Evolutionary conservation across 1,140 invertebrate species (phyloP).

Genomic region (Tetramorium parvispinum): DNA sequence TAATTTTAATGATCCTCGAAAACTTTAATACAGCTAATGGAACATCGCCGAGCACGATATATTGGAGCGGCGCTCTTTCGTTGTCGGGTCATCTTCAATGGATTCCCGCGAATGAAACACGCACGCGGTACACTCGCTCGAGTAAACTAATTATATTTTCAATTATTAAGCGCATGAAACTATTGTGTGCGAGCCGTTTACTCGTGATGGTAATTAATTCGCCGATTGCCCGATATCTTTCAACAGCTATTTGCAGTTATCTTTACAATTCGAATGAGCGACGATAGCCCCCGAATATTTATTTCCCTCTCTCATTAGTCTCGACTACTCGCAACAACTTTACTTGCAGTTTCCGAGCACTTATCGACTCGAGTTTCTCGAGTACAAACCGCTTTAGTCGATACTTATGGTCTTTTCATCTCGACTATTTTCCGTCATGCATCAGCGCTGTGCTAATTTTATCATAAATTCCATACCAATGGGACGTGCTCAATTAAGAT

Average conservation of each 20-base stretch:
- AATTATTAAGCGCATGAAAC: constrained; percentile 1
- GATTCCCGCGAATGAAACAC: not conserved
- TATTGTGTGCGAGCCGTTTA: not conserved
- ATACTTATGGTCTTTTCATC: no score
- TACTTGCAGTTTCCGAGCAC: not conserved
- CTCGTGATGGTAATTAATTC: constrained; percentile 27
- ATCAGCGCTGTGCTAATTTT: constrained; percentile 20
- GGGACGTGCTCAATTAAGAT: constrained; percentile 12
- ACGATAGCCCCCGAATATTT: constrained; percentile 44
- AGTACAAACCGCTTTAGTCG: constrained; percentile 16
- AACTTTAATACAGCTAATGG: constrained; percentile 49
- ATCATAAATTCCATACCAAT: constrained; percentile 3
- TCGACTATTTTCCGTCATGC: not conserved
- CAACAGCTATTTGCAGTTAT: not conserved
- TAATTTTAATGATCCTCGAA: constrained; percentile 56
- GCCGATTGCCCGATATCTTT: constrained; percentile 7
- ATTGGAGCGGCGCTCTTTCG: constrained; percentile 5
- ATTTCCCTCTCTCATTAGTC: constrained; percentile 64
- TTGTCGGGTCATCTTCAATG: constrained; percentile 21
- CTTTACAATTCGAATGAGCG: constrained; percentile 63
- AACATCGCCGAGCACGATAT: constrained; percentile 16
- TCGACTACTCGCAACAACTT: constrained; percentile 3
- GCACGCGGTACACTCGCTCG: not conserved
- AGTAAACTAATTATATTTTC: constrained; percentile 25
- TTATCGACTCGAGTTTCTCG: not conserved